phyloP scores from a whole-genome alignment of 2,113 vertebrate species.

The Asarcornis scutulata region DNA sequence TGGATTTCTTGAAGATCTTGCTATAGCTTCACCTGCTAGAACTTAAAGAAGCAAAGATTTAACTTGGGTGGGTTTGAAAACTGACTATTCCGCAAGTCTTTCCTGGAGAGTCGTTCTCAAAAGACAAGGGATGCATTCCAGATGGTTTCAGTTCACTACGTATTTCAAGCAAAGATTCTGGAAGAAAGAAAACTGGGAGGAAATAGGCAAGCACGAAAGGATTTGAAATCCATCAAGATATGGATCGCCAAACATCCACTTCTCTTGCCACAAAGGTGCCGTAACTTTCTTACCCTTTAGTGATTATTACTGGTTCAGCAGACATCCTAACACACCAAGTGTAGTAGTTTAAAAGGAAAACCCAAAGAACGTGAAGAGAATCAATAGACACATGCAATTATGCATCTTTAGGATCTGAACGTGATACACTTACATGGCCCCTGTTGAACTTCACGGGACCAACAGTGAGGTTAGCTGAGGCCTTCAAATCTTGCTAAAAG shows the following conservation, averaged over 20 bases:
- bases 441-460: constrained; percentile 74
- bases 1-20: neutral
- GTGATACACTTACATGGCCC: constrained; percentile 74
- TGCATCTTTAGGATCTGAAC: constrained; percentile 66
- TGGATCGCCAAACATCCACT: neutral
- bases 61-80: neutral
- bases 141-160: neutral
- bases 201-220: constrained; percentile 4
- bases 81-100: neutral
- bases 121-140: constrained; percentile 21
- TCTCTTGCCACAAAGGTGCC: neutral
- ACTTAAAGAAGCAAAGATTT: neutral
- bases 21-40: neutral
- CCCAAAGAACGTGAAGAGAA: constrained; percentile 7
- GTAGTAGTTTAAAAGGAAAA: constrained; percentile 40
- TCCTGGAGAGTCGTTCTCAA: neutral
- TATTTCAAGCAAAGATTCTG: neutral
- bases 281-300: neutral
- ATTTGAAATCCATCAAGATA: neutral
- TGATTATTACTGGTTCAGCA: neutral
- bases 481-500: constrained; percentile 71
- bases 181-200: neutral
- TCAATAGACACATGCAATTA: constrained; percentile 68
- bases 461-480: constrained; percentile 76
- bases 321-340: neutral